Conservation (phyloP, 2,888 invertebrate species). For the Gastrophysa polygoni region DNA sequence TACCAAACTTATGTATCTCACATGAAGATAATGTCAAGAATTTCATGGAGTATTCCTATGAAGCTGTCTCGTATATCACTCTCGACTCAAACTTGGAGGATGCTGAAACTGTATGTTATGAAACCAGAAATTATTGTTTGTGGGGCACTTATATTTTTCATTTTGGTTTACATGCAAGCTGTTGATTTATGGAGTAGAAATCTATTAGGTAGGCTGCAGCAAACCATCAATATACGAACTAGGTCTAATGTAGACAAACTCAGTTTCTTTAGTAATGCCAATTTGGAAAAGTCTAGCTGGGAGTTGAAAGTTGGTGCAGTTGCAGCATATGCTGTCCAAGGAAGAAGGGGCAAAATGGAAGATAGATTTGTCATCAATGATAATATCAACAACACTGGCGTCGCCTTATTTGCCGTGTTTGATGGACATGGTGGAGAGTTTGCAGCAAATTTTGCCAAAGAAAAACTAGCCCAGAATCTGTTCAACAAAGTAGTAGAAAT, state of each 20-base stretch:
- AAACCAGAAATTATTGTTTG: constrained; percentile 81
- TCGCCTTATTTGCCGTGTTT: constrained; percentile 89
- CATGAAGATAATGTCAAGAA: constrained; percentile 82
- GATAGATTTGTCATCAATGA: constrained; percentile 90
- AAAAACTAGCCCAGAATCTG: constrained; percentile 82
- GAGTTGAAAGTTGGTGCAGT: constrained; percentile 76
- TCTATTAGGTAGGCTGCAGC: constrained; percentile 70
- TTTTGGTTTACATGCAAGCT: constrained; percentile 82
- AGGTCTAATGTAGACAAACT: constrained; percentile 64
- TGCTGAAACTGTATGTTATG: constrained; percentile 77
- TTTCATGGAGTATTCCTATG: constrained; percentile 78
- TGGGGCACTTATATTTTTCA: constrained; percentile 71
- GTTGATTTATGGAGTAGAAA: constrained; percentile 81
- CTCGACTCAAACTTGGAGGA: constrained; percentile 77
- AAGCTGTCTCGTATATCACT: constrained; percentile 66
- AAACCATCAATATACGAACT: constrained; percentile 65
- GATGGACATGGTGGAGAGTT: constrained; percentile 97
- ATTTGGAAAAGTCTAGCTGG: constrained; percentile 69
- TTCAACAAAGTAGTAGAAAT: constrained; percentile 77
- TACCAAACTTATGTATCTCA: constrained; percentile 88
- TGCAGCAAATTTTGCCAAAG: constrained; percentile 91
- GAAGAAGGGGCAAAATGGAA: constrained; percentile 90
- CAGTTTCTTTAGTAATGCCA: constrained; percentile 63
- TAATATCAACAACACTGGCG: constrained; percentile 82
- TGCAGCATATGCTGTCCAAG: constrained; percentile 90